These are phyloP conservation scores for Hyles lineata DNA, from an alignment of 2,888 invertebrate species.

Conservation along the genomic window DNA sequence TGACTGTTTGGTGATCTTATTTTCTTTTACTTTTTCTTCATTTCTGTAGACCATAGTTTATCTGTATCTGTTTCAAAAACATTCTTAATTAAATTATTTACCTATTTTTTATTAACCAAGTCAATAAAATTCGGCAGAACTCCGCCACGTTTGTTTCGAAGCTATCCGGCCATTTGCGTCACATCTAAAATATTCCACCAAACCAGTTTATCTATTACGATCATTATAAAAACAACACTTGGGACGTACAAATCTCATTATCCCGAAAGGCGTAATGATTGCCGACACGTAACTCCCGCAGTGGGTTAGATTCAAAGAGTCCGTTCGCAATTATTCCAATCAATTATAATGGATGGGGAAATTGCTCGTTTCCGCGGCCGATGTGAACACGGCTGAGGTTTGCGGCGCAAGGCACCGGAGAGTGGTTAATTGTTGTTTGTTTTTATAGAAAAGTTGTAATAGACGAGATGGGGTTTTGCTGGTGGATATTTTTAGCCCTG, in stretches of 20 bases:
- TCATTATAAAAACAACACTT: conserved; percentile 11
- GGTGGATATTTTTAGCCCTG: too few relatives aligned
- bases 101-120: too few relatives aligned
- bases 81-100: too few relatives aligned
- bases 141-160: too few relatives aligned
- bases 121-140: too few relatives aligned
- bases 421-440: background rate
- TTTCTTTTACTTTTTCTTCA: too few relatives aligned
- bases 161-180: too few relatives aligned
- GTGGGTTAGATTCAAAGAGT: conserved; percentile 70
- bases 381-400: conserved; percentile 50
- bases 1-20: too few relatives aligned
- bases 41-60: too few relatives aligned
- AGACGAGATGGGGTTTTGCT: background rate
- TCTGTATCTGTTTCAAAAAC: too few relatives aligned
- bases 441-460: background rate
- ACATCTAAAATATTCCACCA: background rate
- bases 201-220: conserved; percentile 1
- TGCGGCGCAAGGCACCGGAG: conserved; percentile 39
- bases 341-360: conserved; percentile 82
- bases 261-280: conserved; percentile 45
- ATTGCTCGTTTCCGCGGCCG: conserved; percentile 78
- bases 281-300: conserved; percentile 33
- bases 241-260: conserved; percentile 31
- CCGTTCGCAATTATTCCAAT: conserved; percentile 80